Conservation (phyloP, 2,113 vertebrate species). For the Thomomys bottae region DNA sequence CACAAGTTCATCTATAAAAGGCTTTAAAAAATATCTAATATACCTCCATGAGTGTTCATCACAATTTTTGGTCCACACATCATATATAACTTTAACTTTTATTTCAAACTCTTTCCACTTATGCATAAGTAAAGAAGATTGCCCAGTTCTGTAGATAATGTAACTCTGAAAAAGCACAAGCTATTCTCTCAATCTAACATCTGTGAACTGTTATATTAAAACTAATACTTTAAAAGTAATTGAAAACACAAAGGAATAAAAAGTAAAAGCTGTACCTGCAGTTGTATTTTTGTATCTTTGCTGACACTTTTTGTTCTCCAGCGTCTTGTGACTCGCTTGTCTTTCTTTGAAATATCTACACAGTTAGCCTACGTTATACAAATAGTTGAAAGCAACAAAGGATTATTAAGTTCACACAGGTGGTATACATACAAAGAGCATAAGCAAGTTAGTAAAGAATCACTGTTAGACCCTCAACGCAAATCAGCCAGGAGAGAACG, state of each 20-base stretch:
- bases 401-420: conserved; percentile 88
- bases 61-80: conserved; percentile 3
- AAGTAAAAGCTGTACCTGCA: conserved; percentile 91
- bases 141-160: not conserved
- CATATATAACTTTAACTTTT: conserved; percentile 18
- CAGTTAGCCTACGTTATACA: conserved; percentile 96
- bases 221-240: not conserved
- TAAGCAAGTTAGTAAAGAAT: conserved; percentile 83
- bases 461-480: conserved; percentile 70
- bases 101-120: conserved; percentile 36
- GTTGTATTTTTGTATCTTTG: conserved; percentile 99
- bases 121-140: conserved; percentile 8
- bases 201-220: not conserved
- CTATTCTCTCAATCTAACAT: not conserved
- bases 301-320: conserved; percentile 99
- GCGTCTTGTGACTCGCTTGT: conserved; percentile 98
- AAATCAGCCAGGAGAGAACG: conserved; percentile 61
- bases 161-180: not conserved
- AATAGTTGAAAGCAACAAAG: conserved; percentile 89
- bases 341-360: conserved; percentile 99
- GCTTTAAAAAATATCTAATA: not conserved
- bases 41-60: not conserved
- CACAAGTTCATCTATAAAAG: conserved; percentile 50
- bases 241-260: conserved; percentile 35
- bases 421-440: conserved; percentile 73